These are phyloP conservation scores for Otus sunia DNA, from an alignment of 2,113 vertebrate genomes.

Conservation along the genomic window DNA sequence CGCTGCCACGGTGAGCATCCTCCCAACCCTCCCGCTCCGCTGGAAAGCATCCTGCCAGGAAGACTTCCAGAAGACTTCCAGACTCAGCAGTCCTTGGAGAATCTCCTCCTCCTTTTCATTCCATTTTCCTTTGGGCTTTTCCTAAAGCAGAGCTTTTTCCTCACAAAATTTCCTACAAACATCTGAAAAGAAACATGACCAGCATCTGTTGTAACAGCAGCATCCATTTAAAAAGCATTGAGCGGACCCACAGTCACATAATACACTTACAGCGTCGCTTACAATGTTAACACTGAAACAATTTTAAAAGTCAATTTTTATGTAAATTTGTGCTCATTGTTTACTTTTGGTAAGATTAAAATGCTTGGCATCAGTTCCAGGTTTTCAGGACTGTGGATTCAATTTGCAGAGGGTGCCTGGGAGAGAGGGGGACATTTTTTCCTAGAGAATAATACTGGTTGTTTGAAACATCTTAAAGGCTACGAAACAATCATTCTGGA, in stretches of 20 bases:
- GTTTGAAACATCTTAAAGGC: neutral
- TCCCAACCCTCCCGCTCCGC: neutral
- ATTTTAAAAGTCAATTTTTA: neutral
- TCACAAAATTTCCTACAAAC: neutral
- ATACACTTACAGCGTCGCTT: neutral
- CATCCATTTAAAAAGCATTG: neutral
- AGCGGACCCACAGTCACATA: neutral
- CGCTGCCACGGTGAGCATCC: constrained; percentile 24
- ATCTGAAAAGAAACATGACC: neutral
- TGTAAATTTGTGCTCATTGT: neutral
- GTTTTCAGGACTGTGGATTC: neutral
- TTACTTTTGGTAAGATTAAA: neutral
- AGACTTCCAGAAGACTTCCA: neutral
- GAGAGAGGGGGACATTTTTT: neutral
- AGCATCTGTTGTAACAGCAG: neutral
- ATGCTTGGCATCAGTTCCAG: neutral
- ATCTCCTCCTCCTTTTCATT: neutral
- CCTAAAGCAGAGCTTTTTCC: neutral
- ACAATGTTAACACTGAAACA: neutral
- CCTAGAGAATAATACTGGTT: neutral
- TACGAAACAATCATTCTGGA: neutral
- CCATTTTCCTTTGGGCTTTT: neutral
- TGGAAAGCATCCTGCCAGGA: neutral
- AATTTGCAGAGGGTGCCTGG: neutral
- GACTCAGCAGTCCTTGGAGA: neutral